Evolutionary conservation across 2,797 vertebrate species (phyloP).

Genomic region (Phrynocephalus forsythii): DNA sequence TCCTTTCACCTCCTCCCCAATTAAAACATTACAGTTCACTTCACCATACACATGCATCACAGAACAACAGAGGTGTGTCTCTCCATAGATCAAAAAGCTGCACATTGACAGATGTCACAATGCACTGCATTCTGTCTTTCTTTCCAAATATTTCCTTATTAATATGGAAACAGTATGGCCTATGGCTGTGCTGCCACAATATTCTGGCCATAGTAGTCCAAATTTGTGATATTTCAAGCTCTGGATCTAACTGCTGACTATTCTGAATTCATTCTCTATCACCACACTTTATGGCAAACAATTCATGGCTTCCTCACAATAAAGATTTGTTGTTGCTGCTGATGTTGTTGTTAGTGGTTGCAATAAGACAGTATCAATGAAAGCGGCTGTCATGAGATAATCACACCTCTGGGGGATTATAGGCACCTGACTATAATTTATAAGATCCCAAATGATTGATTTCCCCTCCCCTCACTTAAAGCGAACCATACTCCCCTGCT

Average conservation of each 20-base stretch:
- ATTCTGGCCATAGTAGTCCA: not conserved
- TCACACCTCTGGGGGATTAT: constrained; percentile 72
- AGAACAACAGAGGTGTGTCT: not conserved
- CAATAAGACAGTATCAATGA: constrained; percentile 61
- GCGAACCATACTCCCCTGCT: constrained; percentile 59
- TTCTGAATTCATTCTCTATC: constrained; percentile 23
- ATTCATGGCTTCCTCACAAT: constrained; percentile 29
- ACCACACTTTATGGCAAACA: constrained; percentile 7
- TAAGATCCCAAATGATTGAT: constrained; percentile 66
- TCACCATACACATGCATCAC: not conserved
- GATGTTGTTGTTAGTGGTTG: constrained; percentile 35
- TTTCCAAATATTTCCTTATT: not conserved
- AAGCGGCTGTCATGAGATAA: constrained; percentile 68
- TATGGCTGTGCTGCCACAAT: too few relatives aligned
- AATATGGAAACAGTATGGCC: not conserved
- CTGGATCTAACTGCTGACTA: constrained; percentile 23
- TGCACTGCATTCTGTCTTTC: not conserved
- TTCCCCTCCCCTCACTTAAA: constrained; percentile 53
- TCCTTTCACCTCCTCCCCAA: not conserved
- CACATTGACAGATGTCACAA: constrained; percentile 11
- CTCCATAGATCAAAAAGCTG: not conserved
- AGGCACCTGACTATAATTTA: constrained; percentile 70
- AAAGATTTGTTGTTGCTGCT: constrained; percentile 32
- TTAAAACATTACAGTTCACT: not conserved
- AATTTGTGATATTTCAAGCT: not conserved